Evolutionary conservation across 2,113 vertebrate genomes (phyloP).

Genomic region (Motacilla tschutschensis): DNA sequence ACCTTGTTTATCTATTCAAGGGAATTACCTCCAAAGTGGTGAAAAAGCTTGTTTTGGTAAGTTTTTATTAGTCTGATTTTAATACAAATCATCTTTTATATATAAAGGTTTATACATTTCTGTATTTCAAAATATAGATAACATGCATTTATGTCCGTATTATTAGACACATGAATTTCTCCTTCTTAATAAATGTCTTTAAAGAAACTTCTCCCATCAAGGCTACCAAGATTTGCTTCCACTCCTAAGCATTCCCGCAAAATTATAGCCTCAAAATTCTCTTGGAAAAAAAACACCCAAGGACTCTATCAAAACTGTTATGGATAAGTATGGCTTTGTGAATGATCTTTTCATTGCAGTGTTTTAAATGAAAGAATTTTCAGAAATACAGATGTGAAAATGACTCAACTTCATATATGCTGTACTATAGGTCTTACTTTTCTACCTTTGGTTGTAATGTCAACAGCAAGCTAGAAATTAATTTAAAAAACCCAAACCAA

Average conservation of each 20-base stretch:
- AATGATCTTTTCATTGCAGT: background rate
- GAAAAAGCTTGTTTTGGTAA: background rate
- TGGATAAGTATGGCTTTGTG: accelerated
- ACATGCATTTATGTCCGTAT: background rate
- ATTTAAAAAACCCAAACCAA: accelerated
- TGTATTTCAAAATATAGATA: background rate
- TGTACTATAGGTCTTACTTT: background rate
- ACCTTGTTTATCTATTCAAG: background rate
- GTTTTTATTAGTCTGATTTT: background rate
- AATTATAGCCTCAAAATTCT: background rate
- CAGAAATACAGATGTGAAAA: background rate
- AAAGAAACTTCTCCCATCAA: background rate
- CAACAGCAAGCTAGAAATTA: background rate
- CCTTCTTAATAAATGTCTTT: background rate
- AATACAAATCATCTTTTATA: background rate
- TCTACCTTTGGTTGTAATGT: background rate
- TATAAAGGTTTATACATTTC: background rate
- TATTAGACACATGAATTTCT: background rate
- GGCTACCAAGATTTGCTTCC: background rate
- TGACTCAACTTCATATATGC: background rate
- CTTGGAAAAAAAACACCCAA: background rate
- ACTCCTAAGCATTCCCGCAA: background rate
- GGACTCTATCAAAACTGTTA: background rate
- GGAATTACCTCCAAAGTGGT: background rate
- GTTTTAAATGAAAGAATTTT: background rate